phyloP scores from a whole-genome alignment of 1,140 invertebrate species.

The Tetragnatha versicolor region DNA sequence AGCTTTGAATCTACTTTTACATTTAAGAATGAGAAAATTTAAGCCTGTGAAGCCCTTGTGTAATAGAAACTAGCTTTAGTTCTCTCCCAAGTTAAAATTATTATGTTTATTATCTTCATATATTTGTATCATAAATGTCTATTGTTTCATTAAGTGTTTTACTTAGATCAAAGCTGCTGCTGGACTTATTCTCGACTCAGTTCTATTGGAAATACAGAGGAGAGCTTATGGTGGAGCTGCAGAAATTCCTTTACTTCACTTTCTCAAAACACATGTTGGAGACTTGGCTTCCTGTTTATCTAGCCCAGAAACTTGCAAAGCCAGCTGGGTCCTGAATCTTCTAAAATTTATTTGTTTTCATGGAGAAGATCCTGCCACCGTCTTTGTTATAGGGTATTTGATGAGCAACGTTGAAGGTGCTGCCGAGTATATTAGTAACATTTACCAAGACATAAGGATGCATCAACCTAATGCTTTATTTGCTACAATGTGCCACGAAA shows the following conservation, averaged over 20 bases:
- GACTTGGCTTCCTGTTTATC: slow-evolving; percentile 40
- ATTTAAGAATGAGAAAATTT: too few species aligned
- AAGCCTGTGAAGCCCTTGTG: too few species aligned
- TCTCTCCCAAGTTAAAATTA: too few species aligned
- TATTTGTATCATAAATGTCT: neutral
- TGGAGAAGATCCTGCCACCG: slow-evolving; percentile 55
- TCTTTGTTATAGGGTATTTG: slow-evolving; percentile 52
- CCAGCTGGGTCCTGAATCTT: slow-evolving; percentile 56
- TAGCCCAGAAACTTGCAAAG: slow-evolving; percentile 51
- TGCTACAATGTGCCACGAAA: slow-evolving; percentile 43
- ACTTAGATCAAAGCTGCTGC: slow-evolving; percentile 49
- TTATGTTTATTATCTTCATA: neutral
- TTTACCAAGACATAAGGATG: slow-evolving; percentile 47
- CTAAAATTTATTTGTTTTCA: slow-evolving; percentile 57
- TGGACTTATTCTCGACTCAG: slow-evolving; percentile 57
- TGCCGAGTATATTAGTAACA: slow-evolving; percentile 14
- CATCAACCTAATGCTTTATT: slow-evolving; percentile 47
- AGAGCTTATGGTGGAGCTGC: slow-evolving; percentile 51
- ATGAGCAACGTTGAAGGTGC: slow-evolving; percentile 35
- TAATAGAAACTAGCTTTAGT: too few species aligned
- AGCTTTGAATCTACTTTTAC: too few species aligned
- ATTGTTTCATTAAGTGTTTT: too few species aligned
- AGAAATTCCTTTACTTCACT: slow-evolving; percentile 56
- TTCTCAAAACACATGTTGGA: slow-evolving; percentile 51
- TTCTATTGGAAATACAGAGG: slow-evolving; percentile 58